Evolutionary conservation across 2,113 vertebrate genomes (phyloP).

Genomic region (Trinectes maculatus): DNA sequence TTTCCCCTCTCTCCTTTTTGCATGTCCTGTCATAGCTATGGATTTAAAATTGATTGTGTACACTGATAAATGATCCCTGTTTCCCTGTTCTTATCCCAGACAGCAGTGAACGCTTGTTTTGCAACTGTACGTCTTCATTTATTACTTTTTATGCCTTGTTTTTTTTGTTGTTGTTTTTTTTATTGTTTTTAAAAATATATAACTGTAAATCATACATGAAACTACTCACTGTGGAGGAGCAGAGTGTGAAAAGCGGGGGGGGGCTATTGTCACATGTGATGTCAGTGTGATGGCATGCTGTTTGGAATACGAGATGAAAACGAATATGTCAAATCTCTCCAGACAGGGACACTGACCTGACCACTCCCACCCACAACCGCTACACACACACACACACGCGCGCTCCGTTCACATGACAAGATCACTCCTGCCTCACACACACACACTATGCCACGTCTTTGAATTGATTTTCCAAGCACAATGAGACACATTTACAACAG

Average conservation of each 20-base stretch:
- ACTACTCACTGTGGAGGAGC: neutral
- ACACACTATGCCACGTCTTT: neutral
- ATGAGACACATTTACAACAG: neutral
- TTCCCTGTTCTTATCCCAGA: neutral
- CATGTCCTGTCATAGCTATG: constrained; percentile 2
- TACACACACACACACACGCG: constrained; percentile 9
- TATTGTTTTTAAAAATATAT: neutral
- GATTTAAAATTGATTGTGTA: constrained; percentile 25
- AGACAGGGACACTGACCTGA: constrained; percentile 34
- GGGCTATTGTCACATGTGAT: constrained; percentile 37
- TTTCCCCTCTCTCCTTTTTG: constrained; percentile 15
- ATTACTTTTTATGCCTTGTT: neutral
- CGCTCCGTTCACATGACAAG: constrained; percentile 2
- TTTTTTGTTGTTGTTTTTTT: neutral
- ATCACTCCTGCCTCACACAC: constrained; percentile 4
- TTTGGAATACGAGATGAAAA: constrained; percentile 43
- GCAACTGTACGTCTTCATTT: no score
- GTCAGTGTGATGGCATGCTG: constrained; percentile 49
- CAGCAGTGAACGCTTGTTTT: neutral
- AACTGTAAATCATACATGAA: neutral
- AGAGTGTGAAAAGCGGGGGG: neutral
- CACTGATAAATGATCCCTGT: constrained; percentile 7
- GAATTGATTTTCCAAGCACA: no score
- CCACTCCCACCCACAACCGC: constrained; percentile 4
- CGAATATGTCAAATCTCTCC: constrained; percentile 44